These are phyloP conservation scores for Microdon myrmicae DNA, from an alignment of 2,888 invertebrate genomes.

Conservation along the genomic window DNA sequence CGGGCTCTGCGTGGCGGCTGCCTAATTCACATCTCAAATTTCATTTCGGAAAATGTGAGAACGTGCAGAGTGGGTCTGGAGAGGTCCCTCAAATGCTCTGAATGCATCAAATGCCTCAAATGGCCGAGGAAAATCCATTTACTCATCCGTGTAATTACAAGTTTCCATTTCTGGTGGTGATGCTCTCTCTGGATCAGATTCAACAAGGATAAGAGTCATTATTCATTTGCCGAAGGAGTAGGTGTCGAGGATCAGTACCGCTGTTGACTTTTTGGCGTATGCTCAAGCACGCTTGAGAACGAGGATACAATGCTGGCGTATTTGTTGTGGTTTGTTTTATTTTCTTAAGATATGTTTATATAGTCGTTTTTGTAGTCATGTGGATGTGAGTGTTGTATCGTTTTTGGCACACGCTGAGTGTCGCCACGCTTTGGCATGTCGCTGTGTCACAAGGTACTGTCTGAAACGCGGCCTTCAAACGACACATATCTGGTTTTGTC, in stretches of 20 bases:
- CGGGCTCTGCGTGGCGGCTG: conserved; percentile 31
- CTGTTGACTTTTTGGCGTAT: conserved; percentile 22
- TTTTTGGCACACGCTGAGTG: conserved; percentile 40
- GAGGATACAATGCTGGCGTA: no score
- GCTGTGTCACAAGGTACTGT: conserved; percentile 11
- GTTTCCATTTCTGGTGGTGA: conserved; percentile 42
- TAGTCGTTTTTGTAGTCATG: no score
- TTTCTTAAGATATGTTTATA: no score
- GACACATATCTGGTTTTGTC: conserved; percentile 13
- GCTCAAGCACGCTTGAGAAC: conserved; percentile 44
- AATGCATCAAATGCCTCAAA: conserved; percentile 42
- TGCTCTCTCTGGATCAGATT: conserved; percentile 15
- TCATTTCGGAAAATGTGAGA: conserved; percentile 33
- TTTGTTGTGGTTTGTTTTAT: no score
- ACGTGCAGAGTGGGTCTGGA: conserved; percentile 32
- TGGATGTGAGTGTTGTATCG: no score
- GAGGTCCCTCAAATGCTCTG: conserved; percentile 46
- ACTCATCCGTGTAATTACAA: conserved; percentile 52
- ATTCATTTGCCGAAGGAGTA: conserved; percentile 17
- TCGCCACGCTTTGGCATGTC: conserved; percentile 6
- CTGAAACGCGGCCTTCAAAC: conserved; percentile 15
- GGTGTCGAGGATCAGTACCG: conserved; percentile 29
- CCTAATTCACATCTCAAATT: conserved; percentile 51
- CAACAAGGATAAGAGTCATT: conserved; percentile 29
- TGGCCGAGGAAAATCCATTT: conserved; percentile 38